Evolutionary conservation across 1,140 invertebrate genomes (phyloP).

Genomic region (Anoplolepis gracilipes): DNA sequence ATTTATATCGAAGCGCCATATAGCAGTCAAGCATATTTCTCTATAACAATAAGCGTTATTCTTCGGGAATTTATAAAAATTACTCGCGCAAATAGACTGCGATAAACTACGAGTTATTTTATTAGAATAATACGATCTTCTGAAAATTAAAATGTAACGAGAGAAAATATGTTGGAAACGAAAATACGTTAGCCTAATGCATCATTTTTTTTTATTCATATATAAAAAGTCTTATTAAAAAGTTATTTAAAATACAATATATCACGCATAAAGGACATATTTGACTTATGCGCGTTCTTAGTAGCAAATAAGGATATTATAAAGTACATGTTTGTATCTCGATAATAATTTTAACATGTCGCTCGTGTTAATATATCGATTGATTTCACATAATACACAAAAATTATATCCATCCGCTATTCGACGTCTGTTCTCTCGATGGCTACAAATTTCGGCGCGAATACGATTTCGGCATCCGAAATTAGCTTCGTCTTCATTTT

Average conservation of each 20-base stretch:
- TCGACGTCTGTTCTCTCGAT: slow-evolving; percentile 1
- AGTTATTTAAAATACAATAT: slow-evolving; percentile 10
- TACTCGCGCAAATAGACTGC: background rate
- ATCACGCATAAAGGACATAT: background rate
- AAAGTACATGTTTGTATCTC: background rate
- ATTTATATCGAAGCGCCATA: background rate
- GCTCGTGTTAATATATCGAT: slow-evolving; percentile 7
- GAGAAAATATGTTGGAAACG: background rate
- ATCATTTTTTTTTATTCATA: background rate
- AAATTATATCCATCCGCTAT: slow-evolving; percentile 15
- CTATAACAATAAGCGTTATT: background rate
- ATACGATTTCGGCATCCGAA: slow-evolving; percentile 13
- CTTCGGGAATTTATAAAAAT: background rate
- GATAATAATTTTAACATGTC: slow-evolving; percentile 17
- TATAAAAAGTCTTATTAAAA: background rate
- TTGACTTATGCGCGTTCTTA: background rate
- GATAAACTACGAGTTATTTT: background rate
- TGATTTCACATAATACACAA: background rate
- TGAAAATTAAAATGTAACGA: background rate
- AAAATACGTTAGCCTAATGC: background rate
- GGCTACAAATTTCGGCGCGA: background rate
- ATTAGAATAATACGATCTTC: background rate
- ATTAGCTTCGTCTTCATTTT: slow-evolving; percentile 26
- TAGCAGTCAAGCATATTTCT: background rate
- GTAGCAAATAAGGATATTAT: background rate